Evolutionary conservation across 2,888 invertebrate genomes (phyloP), one percentile per base, ranked within the genome.

Genomic region (Cephus spinipes): DNA sequence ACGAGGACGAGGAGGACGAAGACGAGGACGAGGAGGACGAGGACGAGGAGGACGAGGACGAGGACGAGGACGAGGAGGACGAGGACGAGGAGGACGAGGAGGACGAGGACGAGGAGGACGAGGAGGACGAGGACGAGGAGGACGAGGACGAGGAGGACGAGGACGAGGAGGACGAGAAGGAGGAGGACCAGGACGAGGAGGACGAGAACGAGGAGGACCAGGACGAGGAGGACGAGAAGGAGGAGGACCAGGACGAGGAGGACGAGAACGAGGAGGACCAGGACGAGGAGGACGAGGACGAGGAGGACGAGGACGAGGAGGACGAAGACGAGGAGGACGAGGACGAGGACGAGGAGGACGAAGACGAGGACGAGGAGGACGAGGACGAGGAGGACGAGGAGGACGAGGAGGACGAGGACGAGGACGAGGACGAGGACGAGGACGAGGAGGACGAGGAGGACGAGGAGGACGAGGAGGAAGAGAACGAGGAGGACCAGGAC

Each of bases 1-100:
- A 68, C 68, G 12, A 23, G n/a, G n/a, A n/a, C n/a, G n/a, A n/a
- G n/a, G n/a, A n/a, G n/a, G n/a, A n/a, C n/a, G n/a, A n/a, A n/a
- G n/a, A n/a, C n/a, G n/a, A n/a, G n/a, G n/a, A n/a, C n/a, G n/a
- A n/a, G n/a, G n/a, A n/a, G n/a, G n/a, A 68, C 12, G 68, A 68
- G 12, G 68, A 68, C 12, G 68, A 68, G 12, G 68, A 68, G 12
- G 68, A 68, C 68, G 68, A 68, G 68, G 68, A 68, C 68, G 68
- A 68, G 68, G 68, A 68, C 68, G 68, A 68, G 68, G 68, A 68
- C 68, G 68, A 68, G 68, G 68, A 68, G 12, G 68, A 68, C 68
- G 68, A 68, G 68, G 68, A 68, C 68, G 68, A 68, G 12, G 68
- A 68, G 12, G 68, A 68, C 68, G 68, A 68, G 68, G 68, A 68